phyloP scores from a whole-genome alignment of 1,140 invertebrate genomes.

The Diorhabda sublineata region DNA sequence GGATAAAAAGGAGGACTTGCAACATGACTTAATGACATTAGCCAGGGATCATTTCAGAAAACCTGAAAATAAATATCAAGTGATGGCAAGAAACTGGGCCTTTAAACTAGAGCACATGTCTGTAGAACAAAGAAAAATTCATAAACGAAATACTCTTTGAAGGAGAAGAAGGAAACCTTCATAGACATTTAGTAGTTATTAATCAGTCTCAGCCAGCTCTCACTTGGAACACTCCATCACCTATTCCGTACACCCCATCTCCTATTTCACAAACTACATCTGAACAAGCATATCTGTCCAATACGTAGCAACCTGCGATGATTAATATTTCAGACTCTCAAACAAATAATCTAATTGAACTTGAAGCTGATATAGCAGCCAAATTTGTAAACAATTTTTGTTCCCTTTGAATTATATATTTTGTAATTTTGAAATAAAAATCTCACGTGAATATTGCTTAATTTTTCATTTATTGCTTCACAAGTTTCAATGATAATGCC shows the following conservation, averaged over 20 bases:
- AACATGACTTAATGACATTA: slow-evolving; percentile 7
- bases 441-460: slow-evolving; percentile 14
- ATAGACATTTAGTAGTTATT: slow-evolving; percentile 16
- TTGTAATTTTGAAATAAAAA: slow-evolving; percentile 11
- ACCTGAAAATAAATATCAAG: slow-evolving; percentile 15
- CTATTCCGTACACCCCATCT: slow-evolving; percentile 11
- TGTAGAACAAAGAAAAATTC: slow-evolving; percentile 14
- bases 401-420: slow-evolving; percentile 9
- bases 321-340: slow-evolving; percentile 11
- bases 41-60: slow-evolving; percentile 5
- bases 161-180: slow-evolving; percentile 16
- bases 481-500: slow-evolving; percentile 12
- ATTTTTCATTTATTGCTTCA: slow-evolving; percentile 17
- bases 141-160: slow-evolving; percentile 17
- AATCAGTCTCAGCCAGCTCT: slow-evolving; percentile 14
- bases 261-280: slow-evolving; percentile 7
- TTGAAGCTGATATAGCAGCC: slow-evolving; percentile 7
- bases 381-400: slow-evolving; percentile 11
- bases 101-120: slow-evolving; percentile 15
- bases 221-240: slow-evolving; percentile 8
- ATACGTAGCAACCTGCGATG: slow-evolving; percentile 13
- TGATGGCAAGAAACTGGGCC: slow-evolving; percentile 16
- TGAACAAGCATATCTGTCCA: slow-evolving; percentile 9
- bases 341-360: slow-evolving; percentile 6
- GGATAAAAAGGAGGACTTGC: slow-evolving; percentile 5